Evolutionary conservation across 2,113 vertebrate species (phyloP), one percentile per base, ranked within the genome.

Genomic region (Empidonax alnorum): DNA sequence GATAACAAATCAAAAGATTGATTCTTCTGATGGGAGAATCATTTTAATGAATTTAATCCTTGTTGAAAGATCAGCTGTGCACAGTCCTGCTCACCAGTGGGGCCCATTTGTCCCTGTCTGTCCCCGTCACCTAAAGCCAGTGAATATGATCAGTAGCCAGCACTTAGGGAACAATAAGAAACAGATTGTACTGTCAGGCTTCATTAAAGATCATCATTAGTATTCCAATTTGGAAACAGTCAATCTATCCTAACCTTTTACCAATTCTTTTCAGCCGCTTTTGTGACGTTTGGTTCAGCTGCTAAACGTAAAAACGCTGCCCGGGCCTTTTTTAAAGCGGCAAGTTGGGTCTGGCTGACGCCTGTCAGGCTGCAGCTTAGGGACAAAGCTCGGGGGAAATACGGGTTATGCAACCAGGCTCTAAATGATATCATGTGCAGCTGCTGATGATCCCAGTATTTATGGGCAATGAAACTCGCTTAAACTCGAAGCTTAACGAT

Each of bases 161-260:
- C 98, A 98, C 98, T 98, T 98, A 98, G 97, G 98, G 98, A 98
- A 99, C 99, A 99, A 99, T 99, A 97, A 98, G 99, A 98, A 99
- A 98, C 99, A 99, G 99, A 99, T 99, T 99, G 99, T 99, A 98
- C 98, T 99, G 99, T 99, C 99, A 99, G 99, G 98, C 98, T 98
- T 98, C 99, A 99, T 99, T 99, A 99, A 98, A 98, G 98, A 98
- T 98, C 98, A 99, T 99, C 99, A 99, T 99, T 99, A 99, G 98
- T 99, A 99, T 99, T 98, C 99, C 98, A 98, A 98, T 99, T 98
- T 98, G 98, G 97, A 98, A 98, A 98, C 98, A 97, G 95, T 97
- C 97, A 91, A 96, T 97, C 95, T 93, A 94, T 94, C 96, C 96
- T 73, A 97, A 96, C 94, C 97, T 98, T 97, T 98, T 98, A 97